phyloP scores from a whole-genome alignment of 2,797 vertebrate species.

The Melanotaenia pygmaea region DNA sequence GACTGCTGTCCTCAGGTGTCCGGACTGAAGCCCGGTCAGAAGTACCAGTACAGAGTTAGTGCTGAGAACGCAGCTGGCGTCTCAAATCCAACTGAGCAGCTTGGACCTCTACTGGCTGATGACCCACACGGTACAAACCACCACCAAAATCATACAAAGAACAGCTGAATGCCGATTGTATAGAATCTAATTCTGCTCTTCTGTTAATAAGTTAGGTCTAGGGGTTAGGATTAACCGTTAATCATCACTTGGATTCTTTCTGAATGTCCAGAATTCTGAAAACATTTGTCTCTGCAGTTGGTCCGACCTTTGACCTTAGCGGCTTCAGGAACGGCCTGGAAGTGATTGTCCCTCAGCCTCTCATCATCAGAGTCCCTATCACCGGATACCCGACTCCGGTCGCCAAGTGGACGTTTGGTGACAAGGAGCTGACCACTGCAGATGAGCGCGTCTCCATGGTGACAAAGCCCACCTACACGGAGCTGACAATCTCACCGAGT shows the following conservation, averaged over 20 bases:
- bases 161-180: background rate
- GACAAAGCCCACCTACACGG: slow-evolving; percentile 88
- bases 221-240: too few species aligned
- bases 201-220: too few species aligned
- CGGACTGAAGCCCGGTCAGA: slow-evolving; percentile 89
- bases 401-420: slow-evolving; percentile 90
- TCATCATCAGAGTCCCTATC: slow-evolving; percentile 92
- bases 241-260: background rate
- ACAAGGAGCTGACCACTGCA: slow-evolving; percentile 83
- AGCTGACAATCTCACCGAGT: slow-evolving; percentile 91
- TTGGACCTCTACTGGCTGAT: slow-evolving; percentile 94
- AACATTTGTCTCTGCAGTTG: slow-evolving; percentile 77
- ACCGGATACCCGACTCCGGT: slow-evolving; percentile 92
- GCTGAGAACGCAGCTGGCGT: slow-evolving; percentile 96
- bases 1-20: slow-evolving; percentile 84
- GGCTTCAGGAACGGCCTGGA: slow-evolving; percentile 95
- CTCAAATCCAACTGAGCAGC: slow-evolving; percentile 91
- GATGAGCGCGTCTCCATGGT: slow-evolving; percentile 88
- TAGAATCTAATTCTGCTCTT: background rate
- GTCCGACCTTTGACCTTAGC: slow-evolving; percentile 92
- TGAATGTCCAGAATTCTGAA: background rate
- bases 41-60: slow-evolving; percentile 93
- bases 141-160: background rate
- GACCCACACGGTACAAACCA: slow-evolving; percentile 86
- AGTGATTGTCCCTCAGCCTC: slow-evolving; percentile 92